Percentiles rank a stretch among this genome's conserved stretches.
Evolutionary conservation across 1,140 invertebrate species (phyloP).

Genomic region (Conus betulinus): DNA sequence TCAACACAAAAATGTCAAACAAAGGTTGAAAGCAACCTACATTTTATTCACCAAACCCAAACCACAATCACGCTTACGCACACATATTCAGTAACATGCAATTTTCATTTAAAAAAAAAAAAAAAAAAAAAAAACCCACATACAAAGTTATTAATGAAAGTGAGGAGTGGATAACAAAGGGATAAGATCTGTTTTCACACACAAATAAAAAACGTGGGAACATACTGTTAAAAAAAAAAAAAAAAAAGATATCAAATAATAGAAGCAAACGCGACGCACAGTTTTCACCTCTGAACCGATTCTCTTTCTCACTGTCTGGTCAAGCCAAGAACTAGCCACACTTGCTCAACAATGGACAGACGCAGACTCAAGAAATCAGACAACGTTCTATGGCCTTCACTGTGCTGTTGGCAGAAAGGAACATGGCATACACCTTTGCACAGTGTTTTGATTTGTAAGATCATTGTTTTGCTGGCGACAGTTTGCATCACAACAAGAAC

Average conservation of each 20-base stretch:
- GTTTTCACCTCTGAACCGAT: too few species aligned
- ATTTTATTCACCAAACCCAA: neutral
- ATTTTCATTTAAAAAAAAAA: neutral
- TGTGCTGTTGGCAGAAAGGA: neutral
- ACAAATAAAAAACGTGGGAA: too few species aligned
- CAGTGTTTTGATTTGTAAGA: neutral
- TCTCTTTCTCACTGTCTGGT: too few species aligned
- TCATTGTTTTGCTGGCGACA: neutral
- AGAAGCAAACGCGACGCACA: too few species aligned
- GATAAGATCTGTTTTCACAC: too few species aligned
- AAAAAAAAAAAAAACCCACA: neutral
- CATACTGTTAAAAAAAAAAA: too few species aligned
- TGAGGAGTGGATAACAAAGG: too few species aligned
- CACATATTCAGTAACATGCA: neutral
- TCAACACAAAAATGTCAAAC: slow-evolving; percentile 6
- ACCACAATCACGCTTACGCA: neutral
- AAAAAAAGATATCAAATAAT: too few species aligned
- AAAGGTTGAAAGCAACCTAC: slow-evolving; percentile 13
- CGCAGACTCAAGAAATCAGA: neutral
- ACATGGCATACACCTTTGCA: neutral
- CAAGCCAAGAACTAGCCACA: too few species aligned
- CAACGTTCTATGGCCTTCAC: neutral
- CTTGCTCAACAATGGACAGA: too few species aligned
- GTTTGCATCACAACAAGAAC: neutral
- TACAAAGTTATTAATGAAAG: neutral